These are phyloP conservation scores for Stegodyphus mimosarum DNA, from an alignment of 1,140 invertebrate genomes.

Conservation along the genomic window DNA sequence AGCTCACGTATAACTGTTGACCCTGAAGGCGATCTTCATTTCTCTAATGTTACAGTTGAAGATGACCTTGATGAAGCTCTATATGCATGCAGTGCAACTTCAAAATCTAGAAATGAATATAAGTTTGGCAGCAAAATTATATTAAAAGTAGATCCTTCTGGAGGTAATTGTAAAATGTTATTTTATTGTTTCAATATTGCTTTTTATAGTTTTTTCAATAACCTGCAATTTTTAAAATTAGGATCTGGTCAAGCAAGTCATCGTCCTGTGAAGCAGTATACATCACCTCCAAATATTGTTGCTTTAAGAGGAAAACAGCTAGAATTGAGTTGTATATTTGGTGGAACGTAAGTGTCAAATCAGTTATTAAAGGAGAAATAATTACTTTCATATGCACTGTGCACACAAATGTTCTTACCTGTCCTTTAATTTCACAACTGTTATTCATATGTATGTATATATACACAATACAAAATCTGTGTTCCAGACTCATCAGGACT, in stretches of 20 bases:
- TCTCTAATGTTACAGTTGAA: constrained; percentile 87
- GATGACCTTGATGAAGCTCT: constrained; percentile 82
- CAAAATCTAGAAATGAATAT: constrained; percentile 78
- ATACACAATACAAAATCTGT: no score
- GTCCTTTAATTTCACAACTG: no score
- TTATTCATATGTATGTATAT: no score
- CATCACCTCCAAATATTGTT: constrained; percentile 86
- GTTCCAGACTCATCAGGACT: no score
- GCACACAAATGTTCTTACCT: no score
- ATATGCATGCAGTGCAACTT: constrained; percentile 91
- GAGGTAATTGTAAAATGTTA: constrained; percentile 64
- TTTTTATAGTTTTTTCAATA: not conserved
- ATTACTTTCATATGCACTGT: no score
- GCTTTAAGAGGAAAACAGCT: constrained; percentile 83
- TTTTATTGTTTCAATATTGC: not conserved
- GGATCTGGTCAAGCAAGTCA: constrained; percentile 78
- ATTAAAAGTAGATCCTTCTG: constrained; percentile 81
- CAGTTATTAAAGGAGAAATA: no score
- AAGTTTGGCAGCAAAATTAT: constrained; percentile 86
- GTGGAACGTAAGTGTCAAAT: constrained; percentile 63
- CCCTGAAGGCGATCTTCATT: constrained; percentile 93
- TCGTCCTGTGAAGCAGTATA: constrained; percentile 78
- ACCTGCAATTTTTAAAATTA: not conserved
- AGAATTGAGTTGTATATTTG: constrained; percentile 68
- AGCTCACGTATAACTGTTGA: constrained; percentile 89